These are phyloP conservation scores for Polia nebulosa DNA, from an alignment of 2,888 invertebrate species.

Conservation along the genomic window DNA sequence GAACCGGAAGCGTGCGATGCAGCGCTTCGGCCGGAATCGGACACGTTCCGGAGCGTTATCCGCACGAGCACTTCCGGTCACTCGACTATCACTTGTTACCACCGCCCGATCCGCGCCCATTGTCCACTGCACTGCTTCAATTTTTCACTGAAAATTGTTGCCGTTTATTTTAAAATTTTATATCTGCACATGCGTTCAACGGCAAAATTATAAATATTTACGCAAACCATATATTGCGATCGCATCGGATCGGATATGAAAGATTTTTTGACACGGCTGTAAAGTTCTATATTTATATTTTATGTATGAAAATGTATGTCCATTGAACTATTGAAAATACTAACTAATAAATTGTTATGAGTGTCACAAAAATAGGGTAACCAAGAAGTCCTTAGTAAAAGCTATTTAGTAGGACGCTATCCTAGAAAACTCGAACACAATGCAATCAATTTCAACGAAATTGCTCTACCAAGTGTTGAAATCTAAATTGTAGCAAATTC, in stretches of 20 bases:
- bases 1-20: slow-evolving; percentile 72
- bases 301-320: not conserved
- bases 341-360: not conserved
- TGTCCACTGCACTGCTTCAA: slow-evolving; percentile 55
- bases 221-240: slow-evolving; percentile 27
- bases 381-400: not conserved
- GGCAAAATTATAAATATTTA: slow-evolving; percentile 29
- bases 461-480: not conserved
- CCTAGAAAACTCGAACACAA: not conserved
- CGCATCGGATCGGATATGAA: slow-evolving; percentile 4
- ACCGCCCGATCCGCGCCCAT: slow-evolving; percentile 43
- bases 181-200: slow-evolving; percentile 10
- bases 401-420: not conserved
- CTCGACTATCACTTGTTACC: slow-evolving; percentile 68
- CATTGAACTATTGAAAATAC: not conserved
- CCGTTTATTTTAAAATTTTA: slow-evolving; percentile 36
- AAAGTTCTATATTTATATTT: slow-evolving; percentile 21
- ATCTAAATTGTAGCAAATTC: slow-evolving; percentile 25
- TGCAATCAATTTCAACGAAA: not conserved
- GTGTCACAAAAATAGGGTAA: not conserved
- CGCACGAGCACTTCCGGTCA: slow-evolving; percentile 78
- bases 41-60: slow-evolving; percentile 86
- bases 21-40: slow-evolving; percentile 75
- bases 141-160: slow-evolving; percentile 48
- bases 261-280: slow-evolving; percentile 14